Percentiles rank a stretch among this genome's conserved stretches.
These are phyloP conservation scores for Helostoma temminkii DNA, from an alignment of 2,797 vertebrate species.

Conservation along the genomic window DNA sequence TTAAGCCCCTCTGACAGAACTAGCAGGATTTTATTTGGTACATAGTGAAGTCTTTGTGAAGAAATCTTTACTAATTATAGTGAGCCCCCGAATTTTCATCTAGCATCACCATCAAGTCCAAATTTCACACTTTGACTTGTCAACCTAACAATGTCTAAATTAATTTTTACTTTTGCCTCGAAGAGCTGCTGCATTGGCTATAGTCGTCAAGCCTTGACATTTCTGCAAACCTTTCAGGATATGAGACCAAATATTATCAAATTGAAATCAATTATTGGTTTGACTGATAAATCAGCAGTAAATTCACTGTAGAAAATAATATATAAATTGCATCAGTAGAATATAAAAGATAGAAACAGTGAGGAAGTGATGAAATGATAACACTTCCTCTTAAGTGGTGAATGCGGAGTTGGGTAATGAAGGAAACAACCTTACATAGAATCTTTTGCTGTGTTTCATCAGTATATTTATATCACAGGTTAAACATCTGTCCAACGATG, in stretches of 20 bases:
- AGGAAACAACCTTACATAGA: not conserved
- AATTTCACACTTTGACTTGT: not conserved
- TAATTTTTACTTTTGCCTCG: not conserved
- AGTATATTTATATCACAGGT: not conserved
- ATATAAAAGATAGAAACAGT: conserved; percentile 19
- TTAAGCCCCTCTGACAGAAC: not conserved
- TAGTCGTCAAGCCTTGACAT: not conserved
- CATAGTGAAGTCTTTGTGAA: not conserved
- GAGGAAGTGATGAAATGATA: conserved; percentile 37
- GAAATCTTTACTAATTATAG: not conserved
- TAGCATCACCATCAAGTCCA: not conserved
- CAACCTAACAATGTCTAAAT: not conserved
- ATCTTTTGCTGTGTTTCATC: not conserved
- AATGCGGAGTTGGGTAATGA: conserved; percentile 9
- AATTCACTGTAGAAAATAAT: conserved; percentile 3
- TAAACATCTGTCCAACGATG: not conserved
- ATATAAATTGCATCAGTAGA: conserved; percentile 18
- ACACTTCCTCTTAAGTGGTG: conserved; percentile 25
- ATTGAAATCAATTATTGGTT: not conserved
- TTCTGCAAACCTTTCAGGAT: not conserved
- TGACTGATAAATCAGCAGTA: conserved; percentile 13
- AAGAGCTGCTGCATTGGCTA: too few species aligned
- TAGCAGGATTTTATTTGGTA: too few species aligned
- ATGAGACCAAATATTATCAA: not conserved
- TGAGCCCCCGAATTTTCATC: not conserved